Percentiles rank a stretch among this genome's conserved stretches.
Conservation (phyloP, 1,140 invertebrate genomes). For the Hylaeus anthracinus region DNA sequence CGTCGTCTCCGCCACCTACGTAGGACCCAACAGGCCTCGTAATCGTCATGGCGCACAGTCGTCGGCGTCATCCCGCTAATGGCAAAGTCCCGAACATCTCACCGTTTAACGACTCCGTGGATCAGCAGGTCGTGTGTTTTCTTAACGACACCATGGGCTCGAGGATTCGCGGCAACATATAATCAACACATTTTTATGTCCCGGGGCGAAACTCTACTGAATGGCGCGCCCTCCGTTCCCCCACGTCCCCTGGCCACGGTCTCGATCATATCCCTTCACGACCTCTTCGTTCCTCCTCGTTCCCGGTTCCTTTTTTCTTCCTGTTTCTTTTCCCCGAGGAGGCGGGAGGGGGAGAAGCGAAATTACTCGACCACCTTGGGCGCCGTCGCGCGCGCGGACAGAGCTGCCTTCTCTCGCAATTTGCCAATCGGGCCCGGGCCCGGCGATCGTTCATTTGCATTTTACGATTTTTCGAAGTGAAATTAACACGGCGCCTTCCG, state of each 20-base stretch:
- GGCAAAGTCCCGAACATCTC: slow-evolving; percentile 58
- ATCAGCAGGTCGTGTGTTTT: slow-evolving; percentile 66
- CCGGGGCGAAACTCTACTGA: slow-evolving; percentile 77
- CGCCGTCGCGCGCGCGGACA: slow-evolving; percentile 70
- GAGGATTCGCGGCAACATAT: slow-evolving; percentile 75
- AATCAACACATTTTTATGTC: slow-evolving; percentile 82
- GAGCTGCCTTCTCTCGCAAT: slow-evolving; percentile 76
- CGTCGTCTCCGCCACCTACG: too few relatives aligned
- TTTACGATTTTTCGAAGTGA: slow-evolving; percentile 80
- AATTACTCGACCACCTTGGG: slow-evolving; percentile 81
- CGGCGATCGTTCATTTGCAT: slow-evolving; percentile 76
- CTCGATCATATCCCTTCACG: slow-evolving; percentile 19
- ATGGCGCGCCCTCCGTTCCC: slow-evolving; percentile 62
- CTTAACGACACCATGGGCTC: slow-evolving; percentile 76
- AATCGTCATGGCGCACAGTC: slow-evolving; percentile 41
- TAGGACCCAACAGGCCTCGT: not conserved
- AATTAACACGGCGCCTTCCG: slow-evolving; percentile 73
- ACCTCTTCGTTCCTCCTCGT: slow-evolving; percentile 7
- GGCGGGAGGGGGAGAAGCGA: slow-evolving; percentile 60
- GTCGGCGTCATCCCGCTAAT: slow-evolving; percentile 51
- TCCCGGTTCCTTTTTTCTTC: slow-evolving; percentile 14
- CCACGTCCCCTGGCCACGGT: slow-evolving; percentile 1
- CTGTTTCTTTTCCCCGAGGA: slow-evolving; percentile 27
- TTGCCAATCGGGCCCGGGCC: slow-evolving; percentile 75
- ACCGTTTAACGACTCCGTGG: slow-evolving; percentile 57